A percentile compares a stretch with the other conserved stretches of the same genome.
Conservation (phyloP, 2,113 vertebrate species). For the Misgurnus mizolepis region DNA sequence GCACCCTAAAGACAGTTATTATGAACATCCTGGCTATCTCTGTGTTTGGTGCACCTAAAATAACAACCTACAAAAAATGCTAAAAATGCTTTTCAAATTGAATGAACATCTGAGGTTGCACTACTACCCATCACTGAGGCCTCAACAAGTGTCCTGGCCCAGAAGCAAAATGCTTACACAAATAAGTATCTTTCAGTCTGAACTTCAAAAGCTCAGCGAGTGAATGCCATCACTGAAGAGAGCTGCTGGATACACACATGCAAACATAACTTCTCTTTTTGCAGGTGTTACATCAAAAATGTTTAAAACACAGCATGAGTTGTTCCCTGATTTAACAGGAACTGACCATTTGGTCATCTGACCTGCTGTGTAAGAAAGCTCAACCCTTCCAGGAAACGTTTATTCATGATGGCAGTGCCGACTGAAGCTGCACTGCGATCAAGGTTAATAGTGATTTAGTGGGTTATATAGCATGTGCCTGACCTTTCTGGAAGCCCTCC, state of each 20-base stretch:
- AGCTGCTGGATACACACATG: neutral
- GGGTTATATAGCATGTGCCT: conserved; percentile 5
- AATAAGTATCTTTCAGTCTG: conserved; percentile 43
- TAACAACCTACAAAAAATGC: too few species aligned
- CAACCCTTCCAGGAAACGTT: neutral
- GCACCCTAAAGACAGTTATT: too few species aligned
- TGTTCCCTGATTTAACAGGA: neutral
- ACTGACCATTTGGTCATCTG: conserved; percentile 21
- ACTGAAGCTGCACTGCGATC: neutral
- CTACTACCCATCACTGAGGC: conserved; percentile 2
- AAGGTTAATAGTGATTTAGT: conserved; percentile 10
- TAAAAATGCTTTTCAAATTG: neutral
- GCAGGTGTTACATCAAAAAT: conserved; percentile 12
- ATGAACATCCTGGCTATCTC: too few species aligned
- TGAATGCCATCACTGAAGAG: conserved; percentile 17
- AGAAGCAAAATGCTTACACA: conserved; percentile 30
- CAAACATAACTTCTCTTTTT: conserved; percentile 3
- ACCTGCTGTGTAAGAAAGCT: conserved; percentile 33
- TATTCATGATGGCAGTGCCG: neutral
- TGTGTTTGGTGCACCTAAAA: too few species aligned
- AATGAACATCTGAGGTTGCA: neutral
- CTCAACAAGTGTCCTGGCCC: conserved; percentile 5
- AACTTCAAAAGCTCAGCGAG: conserved; percentile 42
- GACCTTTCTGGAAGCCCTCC: conserved; percentile 9
- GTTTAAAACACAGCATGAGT: conserved; percentile 1